Evolutionary conservation across 1,140 invertebrate species (phyloP).

Genomic region (Panonychus citri): DNA sequence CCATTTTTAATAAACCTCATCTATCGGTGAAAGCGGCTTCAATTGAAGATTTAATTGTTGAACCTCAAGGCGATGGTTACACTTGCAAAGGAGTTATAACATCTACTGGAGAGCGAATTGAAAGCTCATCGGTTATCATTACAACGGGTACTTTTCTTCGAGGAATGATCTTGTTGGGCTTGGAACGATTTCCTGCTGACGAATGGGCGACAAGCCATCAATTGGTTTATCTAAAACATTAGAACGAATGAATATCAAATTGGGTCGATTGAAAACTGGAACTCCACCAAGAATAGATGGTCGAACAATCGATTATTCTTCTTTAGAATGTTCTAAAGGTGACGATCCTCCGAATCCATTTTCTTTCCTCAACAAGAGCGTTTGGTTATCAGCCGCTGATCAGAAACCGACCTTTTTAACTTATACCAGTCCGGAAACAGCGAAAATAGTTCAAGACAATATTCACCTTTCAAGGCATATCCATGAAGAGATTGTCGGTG

Average conservation of each 20-base stretch:
- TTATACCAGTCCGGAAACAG: constrained; percentile 38
- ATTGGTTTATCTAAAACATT: constrained; percentile 58
- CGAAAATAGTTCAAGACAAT: constrained; percentile 48
- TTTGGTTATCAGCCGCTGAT: constrained; percentile 51
- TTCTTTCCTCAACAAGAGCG: constrained; percentile 58
- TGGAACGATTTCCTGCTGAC: constrained; percentile 48
- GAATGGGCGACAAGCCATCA: constrained; percentile 52
- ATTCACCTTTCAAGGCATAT: constrained; percentile 59
- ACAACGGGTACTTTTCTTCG: constrained; percentile 84
- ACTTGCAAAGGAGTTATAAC: constrained; percentile 36
- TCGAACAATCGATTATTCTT: constrained; percentile 45
- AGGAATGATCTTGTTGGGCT: constrained; percentile 65
- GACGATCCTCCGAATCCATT: constrained; percentile 55
- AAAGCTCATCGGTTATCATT: constrained; percentile 45
- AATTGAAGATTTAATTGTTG: constrained; percentile 60
- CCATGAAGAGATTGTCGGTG: constrained; percentile 45
- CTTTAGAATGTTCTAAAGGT: constrained; percentile 29
- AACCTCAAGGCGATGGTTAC: constrained; percentile 17
- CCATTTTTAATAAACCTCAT: constrained; percentile 37
- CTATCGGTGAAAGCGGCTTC: constrained; percentile 43
- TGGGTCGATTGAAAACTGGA: constrained; percentile 73
- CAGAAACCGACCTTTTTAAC: constrained; percentile 50
- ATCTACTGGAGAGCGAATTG: constrained; percentile 35
- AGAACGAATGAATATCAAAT: constrained; percentile 38
- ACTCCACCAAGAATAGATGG: constrained; percentile 60